Conservation (phyloP, 2,113 vertebrate genomes). For the Leptocoma aspasia region DNA sequence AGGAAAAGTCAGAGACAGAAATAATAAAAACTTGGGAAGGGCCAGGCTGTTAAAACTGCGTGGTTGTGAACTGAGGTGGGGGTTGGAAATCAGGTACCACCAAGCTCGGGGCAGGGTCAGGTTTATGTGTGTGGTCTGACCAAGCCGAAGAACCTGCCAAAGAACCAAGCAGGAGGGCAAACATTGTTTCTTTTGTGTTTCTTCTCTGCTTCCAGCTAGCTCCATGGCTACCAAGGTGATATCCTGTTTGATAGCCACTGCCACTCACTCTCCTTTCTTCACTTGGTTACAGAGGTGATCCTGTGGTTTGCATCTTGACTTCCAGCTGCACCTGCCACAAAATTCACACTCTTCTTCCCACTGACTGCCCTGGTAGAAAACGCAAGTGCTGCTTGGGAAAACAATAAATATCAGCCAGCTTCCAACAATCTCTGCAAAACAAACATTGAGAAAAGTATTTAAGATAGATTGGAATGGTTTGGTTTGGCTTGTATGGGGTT, state of each 20-base stretch:
- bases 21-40: not conserved
- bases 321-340: constrained; percentile 69
- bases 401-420: not conserved
- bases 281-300: constrained; percentile 73
- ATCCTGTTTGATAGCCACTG: constrained; percentile 71
- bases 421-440: not conserved
- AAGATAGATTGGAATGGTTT: not conserved
- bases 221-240: constrained; percentile 66
- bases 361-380: not conserved
- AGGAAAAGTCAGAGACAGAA: not conserved
- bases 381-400: constrained; percentile 28
- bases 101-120: not conserved
- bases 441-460: not conserved
- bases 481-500: not conserved
- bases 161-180: not conserved
- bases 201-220: constrained; percentile 30
- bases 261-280: constrained; percentile 70
- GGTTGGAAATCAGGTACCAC: not conserved
- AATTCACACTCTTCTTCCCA: constrained; percentile 17
- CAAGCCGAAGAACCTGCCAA: not conserved
- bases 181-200: not conserved
- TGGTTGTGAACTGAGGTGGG: not conserved
- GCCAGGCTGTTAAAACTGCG: not conserved
- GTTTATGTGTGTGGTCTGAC: not conserved
- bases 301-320: constrained; percentile 74